Conservation (phyloP, 2,113 vertebrate genomes). For the Fukomys damarensis region DNA sequence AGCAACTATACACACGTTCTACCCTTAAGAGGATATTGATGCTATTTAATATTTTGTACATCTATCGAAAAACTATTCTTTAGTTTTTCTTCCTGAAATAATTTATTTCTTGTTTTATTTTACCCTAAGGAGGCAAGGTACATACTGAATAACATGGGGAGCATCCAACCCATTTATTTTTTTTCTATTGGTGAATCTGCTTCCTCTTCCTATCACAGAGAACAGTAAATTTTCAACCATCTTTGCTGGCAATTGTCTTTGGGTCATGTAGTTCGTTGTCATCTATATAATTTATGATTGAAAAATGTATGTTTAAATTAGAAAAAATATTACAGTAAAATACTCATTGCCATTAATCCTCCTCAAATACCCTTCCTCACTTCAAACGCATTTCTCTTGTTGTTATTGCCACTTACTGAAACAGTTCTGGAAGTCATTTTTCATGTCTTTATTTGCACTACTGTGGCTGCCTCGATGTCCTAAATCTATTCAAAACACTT, state of each 20-base stretch:
- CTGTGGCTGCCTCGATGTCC: neutral
- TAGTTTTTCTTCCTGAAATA: neutral
- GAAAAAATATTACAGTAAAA: neutral
- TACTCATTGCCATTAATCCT: neutral
- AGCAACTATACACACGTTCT: neutral
- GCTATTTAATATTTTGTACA: neutral
- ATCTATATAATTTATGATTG: neutral
- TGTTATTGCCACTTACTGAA: neutral
- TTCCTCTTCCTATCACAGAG: neutral
- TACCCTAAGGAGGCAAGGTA: neutral
- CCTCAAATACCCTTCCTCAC: neutral
- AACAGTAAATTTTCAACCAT: neutral
- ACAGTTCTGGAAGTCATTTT: neutral
- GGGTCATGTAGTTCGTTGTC: neutral
- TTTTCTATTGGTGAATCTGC: neutral
- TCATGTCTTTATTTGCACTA: neutral
- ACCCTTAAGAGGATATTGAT: neutral
- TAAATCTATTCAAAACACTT: neutral
- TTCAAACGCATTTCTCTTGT: neutral
- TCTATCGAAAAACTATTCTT: neutral
- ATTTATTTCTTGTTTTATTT: conserved; percentile 31
- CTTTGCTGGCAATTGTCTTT: neutral
- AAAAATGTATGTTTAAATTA: neutral
- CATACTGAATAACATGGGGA: neutral
- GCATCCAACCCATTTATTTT: neutral